Base-by-base conservation (phyloP, 1,140 invertebrate species). In the Globodera ellingtonae region DNA sequence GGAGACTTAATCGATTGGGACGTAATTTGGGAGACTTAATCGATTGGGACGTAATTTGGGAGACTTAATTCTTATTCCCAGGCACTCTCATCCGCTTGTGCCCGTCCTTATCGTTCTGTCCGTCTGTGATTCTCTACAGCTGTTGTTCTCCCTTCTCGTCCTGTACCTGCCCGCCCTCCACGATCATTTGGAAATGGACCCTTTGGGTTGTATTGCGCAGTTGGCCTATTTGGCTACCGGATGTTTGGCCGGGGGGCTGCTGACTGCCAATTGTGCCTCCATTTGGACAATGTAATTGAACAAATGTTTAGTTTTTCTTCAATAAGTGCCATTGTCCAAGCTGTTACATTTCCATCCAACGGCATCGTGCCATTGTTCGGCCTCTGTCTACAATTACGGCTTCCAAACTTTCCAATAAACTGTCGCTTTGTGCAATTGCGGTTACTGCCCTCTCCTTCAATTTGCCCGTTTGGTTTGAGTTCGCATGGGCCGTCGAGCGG, bases 221-320 rank as follows among this genome's bases (percentile, higher is more conserved):
- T 44, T 88, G 6, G 88, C 86, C 10, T 88, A 88, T 73, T 35
- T 88, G 10, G 84, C 88, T 5, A 88, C 86, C 5, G 86, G 86
- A 13, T 71, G 80, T 15, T 78, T 88, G 8, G 89, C 86, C 18
- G 89, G 89, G 7, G 84, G 89, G 15, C 78, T 88, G 5, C 72
- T 88, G 13, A 80, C 86, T 35, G 81, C 83, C 13, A 88, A 88
- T 82, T 89, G 86, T 66, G 86, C 86, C 15, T 86, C 86, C 44
- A 88, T 88, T 72, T 88, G 86, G 86, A 88, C 86, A 44, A 88
- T 88, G 75, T 77, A 75, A 59, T 35, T 35, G 56, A 62, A 35
- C 35, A 35, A 52, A 71, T 21, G 18, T 72, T 47, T 72, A 24
- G 8, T 47, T 72, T 44, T 50, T 21, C 24, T 74, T 74, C 52